Percentiles rank a stretch among this genome's conserved stretches.
Conservation (phyloP, 2,888 invertebrate species). For the Liopterus haemorrhoidalis region DNA sequence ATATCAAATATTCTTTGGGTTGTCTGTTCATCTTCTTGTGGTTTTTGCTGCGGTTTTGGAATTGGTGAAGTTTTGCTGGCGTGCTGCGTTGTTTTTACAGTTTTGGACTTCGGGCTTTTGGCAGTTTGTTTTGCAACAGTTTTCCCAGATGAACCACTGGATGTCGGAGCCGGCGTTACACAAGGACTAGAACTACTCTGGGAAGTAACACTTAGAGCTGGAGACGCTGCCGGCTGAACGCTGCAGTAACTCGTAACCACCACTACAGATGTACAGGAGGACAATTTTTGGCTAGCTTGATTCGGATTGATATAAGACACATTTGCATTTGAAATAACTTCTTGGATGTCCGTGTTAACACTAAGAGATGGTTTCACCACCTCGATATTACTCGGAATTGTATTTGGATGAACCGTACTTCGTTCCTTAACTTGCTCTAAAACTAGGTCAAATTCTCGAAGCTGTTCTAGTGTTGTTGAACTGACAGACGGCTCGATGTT, state of each 20-base stretch:
- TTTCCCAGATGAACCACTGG: slow-evolving; percentile 43
- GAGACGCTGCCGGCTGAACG: slow-evolving; percentile 49
- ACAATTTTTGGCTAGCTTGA: slow-evolving; percentile 46
- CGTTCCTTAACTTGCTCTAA: slow-evolving; percentile 74
- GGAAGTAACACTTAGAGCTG: slow-evolving; percentile 52
- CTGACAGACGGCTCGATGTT: slow-evolving; percentile 58
- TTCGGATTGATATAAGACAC: slow-evolving; percentile 51
- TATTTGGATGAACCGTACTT: slow-evolving; percentile 59
- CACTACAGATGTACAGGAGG: slow-evolving; percentile 47
- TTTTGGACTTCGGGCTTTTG: slow-evolving; percentile 49
- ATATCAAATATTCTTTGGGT: slow-evolving; percentile 75
- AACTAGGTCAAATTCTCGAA: slow-evolving; percentile 75
- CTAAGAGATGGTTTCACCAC: slow-evolving; percentile 31
- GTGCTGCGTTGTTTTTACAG: slow-evolving; percentile 54
- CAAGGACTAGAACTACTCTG: slow-evolving; percentile 55
- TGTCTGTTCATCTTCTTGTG: slow-evolving; percentile 75
- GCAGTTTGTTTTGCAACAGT: slow-evolving; percentile 45
- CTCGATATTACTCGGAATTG: slow-evolving; percentile 12
- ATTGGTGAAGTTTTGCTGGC: slow-evolving; percentile 60
- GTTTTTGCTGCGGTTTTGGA: slow-evolving; percentile 64
- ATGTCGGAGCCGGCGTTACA: slow-evolving; percentile 50
- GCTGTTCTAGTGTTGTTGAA: slow-evolving; percentile 69
- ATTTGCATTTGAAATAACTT: slow-evolving; percentile 37
- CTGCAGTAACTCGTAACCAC: slow-evolving; percentile 53
- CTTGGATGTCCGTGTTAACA: slow-evolving; percentile 38